Evolutionary conservation across 1,140 invertebrate species (phyloP), one percentile per base, ranked within the genome.

Genomic region (Diachasmimorpha longicaudata): DNA sequence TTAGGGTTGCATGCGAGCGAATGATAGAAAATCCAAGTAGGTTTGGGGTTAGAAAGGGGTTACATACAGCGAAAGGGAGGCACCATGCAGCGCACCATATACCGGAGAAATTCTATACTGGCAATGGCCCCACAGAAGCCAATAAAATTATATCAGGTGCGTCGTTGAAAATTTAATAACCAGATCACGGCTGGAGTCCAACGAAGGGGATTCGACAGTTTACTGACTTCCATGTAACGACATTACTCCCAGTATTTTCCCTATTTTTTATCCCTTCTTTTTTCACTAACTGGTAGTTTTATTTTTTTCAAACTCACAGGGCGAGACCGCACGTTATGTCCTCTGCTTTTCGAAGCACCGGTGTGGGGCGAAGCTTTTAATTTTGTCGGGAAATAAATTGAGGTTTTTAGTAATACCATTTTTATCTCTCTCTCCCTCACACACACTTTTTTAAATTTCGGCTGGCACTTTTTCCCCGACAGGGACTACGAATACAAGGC

Each of bases 91-190:
- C 31, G 23, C 21, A 25, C 4, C 23, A 14, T 25, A 11, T 25
- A 63, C 58, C 14, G 19, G 37, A 19, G 58, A 31, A 42, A 25
- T 68, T 19, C 25, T 42, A 23, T 55, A 44, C 31, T 46, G 13
- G 69, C 68, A 37, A 58, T 75, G 55, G 21, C 48, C 36, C 25
- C 71, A 13, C 23, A 25, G 46, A 55, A 44, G 46, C 46, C 52
- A 76, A 76, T 71, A 44, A 44, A 76, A 63, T 76, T 71, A 76
- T 52, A 71, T 39, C 23, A 58, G 44, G 69, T 76, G 74, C 19
- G 44, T 76, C 69, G 19, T 67, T 63, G 74, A 76, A 70, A 71
- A 76, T 76, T 76, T 63, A 66, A 76, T 76, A 76, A 71, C 69
- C 39, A 36, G 31, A 39, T 68, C 58, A 46, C 58, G 37, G 67